These are phyloP conservation scores for Dallia pectoralis DNA, from an alignment of 2,797 vertebrate species.

Conservation along the genomic window DNA sequence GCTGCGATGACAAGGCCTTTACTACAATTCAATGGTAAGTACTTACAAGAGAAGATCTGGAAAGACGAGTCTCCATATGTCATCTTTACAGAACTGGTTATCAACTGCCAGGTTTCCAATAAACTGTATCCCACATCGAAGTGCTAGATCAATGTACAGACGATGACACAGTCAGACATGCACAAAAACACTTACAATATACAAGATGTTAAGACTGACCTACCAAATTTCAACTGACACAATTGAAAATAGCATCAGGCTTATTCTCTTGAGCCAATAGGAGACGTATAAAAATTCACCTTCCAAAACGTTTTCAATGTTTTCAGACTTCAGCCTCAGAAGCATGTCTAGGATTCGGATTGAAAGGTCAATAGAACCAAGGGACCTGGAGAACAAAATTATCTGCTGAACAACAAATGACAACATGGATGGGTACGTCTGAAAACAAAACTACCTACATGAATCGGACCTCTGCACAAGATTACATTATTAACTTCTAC, in stretches of 20 bases:
- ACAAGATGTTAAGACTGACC: not conserved
- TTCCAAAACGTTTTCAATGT: slow-evolving; percentile 47
- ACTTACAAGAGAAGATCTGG: slow-evolving; percentile 76
- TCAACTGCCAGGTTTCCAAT: slow-evolving; percentile 79
- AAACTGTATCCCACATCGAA: slow-evolving; percentile 80
- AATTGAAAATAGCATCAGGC: not conserved
- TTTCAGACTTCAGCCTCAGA: slow-evolving; percentile 36
- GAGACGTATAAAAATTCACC: slow-evolving; percentile 51
- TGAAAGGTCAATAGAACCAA: slow-evolving; percentile 66
- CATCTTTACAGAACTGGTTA: slow-evolving; percentile 76
- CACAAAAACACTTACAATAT: not conserved
- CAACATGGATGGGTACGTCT: not conserved
- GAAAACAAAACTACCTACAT: not conserved
- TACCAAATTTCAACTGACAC: not conserved
- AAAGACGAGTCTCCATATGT: slow-evolving; percentile 73
- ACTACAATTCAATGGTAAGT: slow-evolving; percentile 7
- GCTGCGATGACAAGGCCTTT: too few relatives aligned
- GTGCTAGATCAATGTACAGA: slow-evolving; percentile 50
- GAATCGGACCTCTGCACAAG: too few relatives aligned
- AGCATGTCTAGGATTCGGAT: slow-evolving; percentile 57
- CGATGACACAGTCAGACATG: not conserved
- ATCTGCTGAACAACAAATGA: not conserved
- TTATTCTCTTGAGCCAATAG: not conserved
- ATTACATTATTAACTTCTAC: not conserved
- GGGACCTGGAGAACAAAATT: slow-evolving; percentile 55